Evolutionary conservation across 64 coral and sea anemone genomes (phyloP), one percentile per base, ranked within the genome.

Genomic region (Montipora cactus): DNA sequence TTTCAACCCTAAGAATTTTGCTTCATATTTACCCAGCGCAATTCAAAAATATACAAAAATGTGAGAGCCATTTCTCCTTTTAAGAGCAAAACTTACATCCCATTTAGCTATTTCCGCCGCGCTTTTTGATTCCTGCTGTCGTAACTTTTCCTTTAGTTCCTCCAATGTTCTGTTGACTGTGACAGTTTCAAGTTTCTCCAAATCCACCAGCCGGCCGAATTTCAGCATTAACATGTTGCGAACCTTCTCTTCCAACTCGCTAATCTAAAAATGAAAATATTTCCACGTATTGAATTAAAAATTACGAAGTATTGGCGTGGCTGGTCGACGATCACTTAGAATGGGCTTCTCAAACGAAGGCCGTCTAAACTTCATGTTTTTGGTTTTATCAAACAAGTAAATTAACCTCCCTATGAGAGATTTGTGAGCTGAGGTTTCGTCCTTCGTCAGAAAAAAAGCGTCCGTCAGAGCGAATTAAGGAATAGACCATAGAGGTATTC

Each of bases 191-290:
- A 99, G 91, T 58, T 96, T 99, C 13, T 91, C 97, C 44, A 99
- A 89, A 76, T 99, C 97, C 20, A 99, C 97, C 77, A 99, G 4
- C 46, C 97, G 91, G 25, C 97, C 97, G 45, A 99, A 99, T 79
- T 99, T 99, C 12, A 99, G 76, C 97, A 99, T 99, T 90, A 95
- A 92, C 97, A 99, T 99, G 80, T 96, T 96, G 28, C 91, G 88
- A 22, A 99, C 97, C 90, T 99, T 99, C 55, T 96, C 97, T 87
- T 96, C 97, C 69, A 99, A 87, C 74, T 99, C 97, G 25, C 87
- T 89, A n/a, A 99, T 99, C 97, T 99, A 71, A 7, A 11, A 45
- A 67, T 46, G 3, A 11, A 68, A 57, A 11, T 0, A 57, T 57
- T 57, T 57, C 7, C 53, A 11, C 11, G 11, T 11, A 57, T 57